Evolutionary conservation across 2,113 vertebrate species (phyloP).

Genomic region (Mesembrinibis cayennensis): DNA sequence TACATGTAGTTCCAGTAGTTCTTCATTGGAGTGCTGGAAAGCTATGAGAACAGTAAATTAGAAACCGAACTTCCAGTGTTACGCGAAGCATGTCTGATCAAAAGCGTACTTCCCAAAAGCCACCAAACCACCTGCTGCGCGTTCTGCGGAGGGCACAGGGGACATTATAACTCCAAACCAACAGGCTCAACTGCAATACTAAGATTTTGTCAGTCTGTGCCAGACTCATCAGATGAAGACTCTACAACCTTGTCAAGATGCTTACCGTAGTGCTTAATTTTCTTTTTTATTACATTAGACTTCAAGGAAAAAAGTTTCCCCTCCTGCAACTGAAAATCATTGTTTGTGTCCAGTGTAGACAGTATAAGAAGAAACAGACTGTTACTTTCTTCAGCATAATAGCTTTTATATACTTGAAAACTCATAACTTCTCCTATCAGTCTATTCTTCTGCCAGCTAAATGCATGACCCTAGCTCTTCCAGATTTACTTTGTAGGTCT

Average conservation of each 20-base stretch:
- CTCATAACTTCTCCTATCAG: neutral
- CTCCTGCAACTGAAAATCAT: neutral
- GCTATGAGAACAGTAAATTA: neutral
- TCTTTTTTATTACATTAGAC: neutral
- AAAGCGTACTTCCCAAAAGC: fast-evolving
- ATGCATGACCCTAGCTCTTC: neutral
- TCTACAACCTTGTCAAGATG: neutral
- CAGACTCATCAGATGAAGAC: neutral
- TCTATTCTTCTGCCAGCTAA: neutral
- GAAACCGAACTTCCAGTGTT: neutral
- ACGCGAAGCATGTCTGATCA: neutral
- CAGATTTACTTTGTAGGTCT: neutral
- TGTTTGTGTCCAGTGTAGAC: neutral
- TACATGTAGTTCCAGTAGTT: neutral
- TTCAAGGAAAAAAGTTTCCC: neutral
- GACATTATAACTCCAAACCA: neutral
- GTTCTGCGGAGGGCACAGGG: neutral
- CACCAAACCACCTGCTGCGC: neutral
- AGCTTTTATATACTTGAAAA: neutral
- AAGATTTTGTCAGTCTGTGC: neutral
- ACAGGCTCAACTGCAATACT: neutral
- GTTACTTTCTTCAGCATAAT: neutral
- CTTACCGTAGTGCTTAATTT: neutral
- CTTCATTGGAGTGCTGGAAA: neutral
- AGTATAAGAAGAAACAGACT: neutral